phyloP scores from a whole-genome alignment of 1,140 invertebrate species.

The Drosophila insularis region DNA sequence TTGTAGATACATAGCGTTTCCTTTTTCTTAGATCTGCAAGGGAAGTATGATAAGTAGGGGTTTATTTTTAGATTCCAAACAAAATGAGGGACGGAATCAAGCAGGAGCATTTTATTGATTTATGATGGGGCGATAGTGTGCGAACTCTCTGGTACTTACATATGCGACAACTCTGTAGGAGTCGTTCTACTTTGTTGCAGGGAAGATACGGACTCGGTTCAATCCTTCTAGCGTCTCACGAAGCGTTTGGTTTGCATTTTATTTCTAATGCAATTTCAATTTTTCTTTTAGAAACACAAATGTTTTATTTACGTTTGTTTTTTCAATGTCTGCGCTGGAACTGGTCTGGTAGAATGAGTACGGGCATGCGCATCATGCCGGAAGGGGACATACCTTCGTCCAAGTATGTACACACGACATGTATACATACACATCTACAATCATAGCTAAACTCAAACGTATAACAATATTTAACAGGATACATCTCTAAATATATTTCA shows the following conservation, averaged over 20 bases:
- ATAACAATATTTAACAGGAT: background rate
- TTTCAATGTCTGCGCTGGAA: constrained; percentile 1
- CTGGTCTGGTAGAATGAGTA: constrained; percentile 1
- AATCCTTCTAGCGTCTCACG: background rate
- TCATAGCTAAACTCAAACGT: background rate
- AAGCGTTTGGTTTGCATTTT: background rate
- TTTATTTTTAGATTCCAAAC: background rate
- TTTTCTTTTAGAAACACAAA: background rate
- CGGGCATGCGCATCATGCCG: background rate
- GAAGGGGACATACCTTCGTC: background rate
- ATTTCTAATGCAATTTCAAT: background rate
- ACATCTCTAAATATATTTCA: background rate
- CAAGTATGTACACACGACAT: background rate
- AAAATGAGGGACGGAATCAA: background rate
- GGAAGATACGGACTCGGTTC: too few relatives aligned
- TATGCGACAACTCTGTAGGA: background rate
- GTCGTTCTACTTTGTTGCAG: background rate
- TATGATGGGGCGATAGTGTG: background rate
- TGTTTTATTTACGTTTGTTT: constrained; percentile 4
- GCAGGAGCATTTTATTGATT: background rate
- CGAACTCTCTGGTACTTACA: background rate
- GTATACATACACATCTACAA: background rate
- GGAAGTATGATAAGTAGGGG: background rate
- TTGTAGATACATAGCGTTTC: background rate
- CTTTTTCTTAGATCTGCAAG: background rate